These are phyloP conservation scores for Epinotia nisella DNA, from an alignment of 2,888 invertebrate genomes.

Conservation along the genomic window DNA sequence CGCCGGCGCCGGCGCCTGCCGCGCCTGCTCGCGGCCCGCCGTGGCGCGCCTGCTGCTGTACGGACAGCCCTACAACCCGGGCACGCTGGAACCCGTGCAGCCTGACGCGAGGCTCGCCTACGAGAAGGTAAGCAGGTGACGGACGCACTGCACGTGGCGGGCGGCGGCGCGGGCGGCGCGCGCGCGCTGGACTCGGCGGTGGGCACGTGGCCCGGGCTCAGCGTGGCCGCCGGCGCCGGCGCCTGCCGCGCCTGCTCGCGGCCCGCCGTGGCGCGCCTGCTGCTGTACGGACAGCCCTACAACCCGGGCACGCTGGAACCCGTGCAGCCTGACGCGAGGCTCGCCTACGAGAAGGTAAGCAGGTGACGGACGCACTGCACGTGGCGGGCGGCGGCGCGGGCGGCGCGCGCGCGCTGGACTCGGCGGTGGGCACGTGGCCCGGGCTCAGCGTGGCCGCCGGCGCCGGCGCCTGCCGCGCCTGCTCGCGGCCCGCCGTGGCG, in stretches of 20 bases:
- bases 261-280: constrained; percentile 87
- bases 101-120: constrained; percentile 89
- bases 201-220: constrained; percentile 91
- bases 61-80: constrained; percentile 93
- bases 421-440: constrained; percentile 90
- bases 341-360: constrained; percentile 91
- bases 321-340: constrained; percentile 89
- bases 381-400: constrained; percentile 74
- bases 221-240: constrained; percentile 87
- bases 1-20: constrained; percentile 87
- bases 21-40: constrained; percentile 86
- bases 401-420: constrained; percentile 84
- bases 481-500: constrained; percentile 86
- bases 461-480: constrained; percentile 88
- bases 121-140: constrained; percentile 93
- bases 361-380: constrained; percentile 90
- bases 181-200: constrained; percentile 86
- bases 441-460: constrained; percentile 88
- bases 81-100: constrained; percentile 91
- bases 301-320: constrained; percentile 92
- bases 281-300: constrained; percentile 94
- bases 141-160: constrained; percentile 87
- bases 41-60: constrained; percentile 90
- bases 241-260: constrained; percentile 87
- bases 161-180: constrained; percentile 76